Evolutionary conservation across 30 jellyfish, hydroid and myxozoan genomes (phyloP), one percentile per base, ranked within the genome.

Genomic region (Hydractinia symbiolongicarpus): DNA sequence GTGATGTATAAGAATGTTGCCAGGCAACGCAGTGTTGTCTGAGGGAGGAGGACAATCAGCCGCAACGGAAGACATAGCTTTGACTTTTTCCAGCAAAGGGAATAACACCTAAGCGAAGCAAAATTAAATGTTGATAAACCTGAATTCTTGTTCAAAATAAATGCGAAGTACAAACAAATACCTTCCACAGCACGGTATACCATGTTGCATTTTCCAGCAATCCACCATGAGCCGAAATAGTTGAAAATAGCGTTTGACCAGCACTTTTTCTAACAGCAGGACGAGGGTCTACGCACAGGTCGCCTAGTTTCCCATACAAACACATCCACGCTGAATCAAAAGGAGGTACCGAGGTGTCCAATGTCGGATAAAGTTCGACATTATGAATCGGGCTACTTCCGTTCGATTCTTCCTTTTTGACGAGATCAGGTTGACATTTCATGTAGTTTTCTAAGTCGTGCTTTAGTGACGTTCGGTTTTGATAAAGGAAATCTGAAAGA

Each of bases 251-350:
- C 5, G 97, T 90, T 72, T 90, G 97, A 52, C 97, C 97, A 75
- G 97, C 97, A 75, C 97, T 90, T 51, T 90, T 90, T 30, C 97
- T 95, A 9, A 90, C 97, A 55, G 97, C 97, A 6, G 97, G 97
- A 69, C 97, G 86, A 70, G 97, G 97, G 84, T 90, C 97, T 56
- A 90, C 97, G 86, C 97, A 90, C 80, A 90, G 94, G 62, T 90
- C 97, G 5, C 97, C 97, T 5, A 90, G 84, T 62, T 90, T 90
- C 55, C 97, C 84, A 77, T 85, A 90, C 78, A 90, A 57, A 73
- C 97, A 85, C 96, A 90, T 90, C 97, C 97, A 90, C 58, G 90
- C 79, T 11, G 97, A 85, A 66, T 90, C 97, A 69, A 90, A 90
- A 9, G 94, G 95, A 76, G 91, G 94, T 21, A 86, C 83, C 51